Base-by-base conservation (phyloP, 64 coral and sea anemone species). In the Anthopleura sola region DNA sequence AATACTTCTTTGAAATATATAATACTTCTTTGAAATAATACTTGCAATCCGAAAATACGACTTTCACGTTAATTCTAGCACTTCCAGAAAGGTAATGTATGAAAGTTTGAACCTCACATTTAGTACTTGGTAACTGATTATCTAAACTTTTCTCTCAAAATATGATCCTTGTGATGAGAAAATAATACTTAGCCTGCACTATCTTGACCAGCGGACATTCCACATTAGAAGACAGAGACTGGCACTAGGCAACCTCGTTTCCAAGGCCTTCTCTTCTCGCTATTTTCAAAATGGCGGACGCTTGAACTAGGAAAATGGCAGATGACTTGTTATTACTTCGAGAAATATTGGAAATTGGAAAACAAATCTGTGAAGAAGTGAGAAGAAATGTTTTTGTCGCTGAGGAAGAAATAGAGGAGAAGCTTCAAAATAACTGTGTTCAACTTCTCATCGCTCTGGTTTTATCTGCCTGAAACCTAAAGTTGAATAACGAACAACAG, bases 311-410 rank as follows among this genome's bases (percentile, higher is more conserved):
- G 6, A 40, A 40, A 6, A 40, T 40, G 39, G 64, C 64, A 26
- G 64, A 68, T 32, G 64, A 68, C 26, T 68, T 68, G 37, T 1
- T 78, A 6, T 44, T 78, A 46, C 36, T 78, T 78, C 75, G 37
- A 46, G 75, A 78, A 44, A 78, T 37, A 46, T 47, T 40, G 37
- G 37, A 78, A 44, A 83, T 83, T 75, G 80, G 88, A 38, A 89
- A 89, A 83, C 58, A 89, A 51, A 54, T 89, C 28, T 83, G 50
- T 53, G 39, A 89, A 3, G 79, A 89, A 89, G 51, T 89, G 38
- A 68, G 66, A 76, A 69, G 81, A 90, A 90, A 90, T 24, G 0
- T 84, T 75, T 90, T 90, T 84, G 49, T 84, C 33, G 20, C 68
- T 23, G 80, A 84, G 76, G 33, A n/a, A 29, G 62, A 31, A 57